Evolutionary conservation across 2,888 invertebrate genomes (phyloP).

Genomic region (Zhuqinia jingwanae): DNA sequence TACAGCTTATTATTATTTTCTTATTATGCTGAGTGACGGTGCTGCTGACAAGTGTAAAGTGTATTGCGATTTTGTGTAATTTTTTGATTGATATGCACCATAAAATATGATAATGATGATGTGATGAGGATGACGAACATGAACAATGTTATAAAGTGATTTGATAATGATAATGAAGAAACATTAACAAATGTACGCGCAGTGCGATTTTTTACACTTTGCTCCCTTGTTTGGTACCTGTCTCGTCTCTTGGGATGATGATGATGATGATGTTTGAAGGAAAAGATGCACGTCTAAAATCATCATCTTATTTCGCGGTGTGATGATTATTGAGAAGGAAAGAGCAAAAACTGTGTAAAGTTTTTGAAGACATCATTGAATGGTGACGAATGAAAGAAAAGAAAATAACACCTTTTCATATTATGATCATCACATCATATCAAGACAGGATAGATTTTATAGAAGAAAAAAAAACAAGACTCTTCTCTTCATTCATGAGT

Average conservation of each 20-base stretch:
- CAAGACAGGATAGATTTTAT: conserved; percentile 22
- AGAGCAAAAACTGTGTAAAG: too few species aligned
- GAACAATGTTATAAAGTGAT: conserved; percentile 42
- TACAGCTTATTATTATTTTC: conserved; percentile 6
- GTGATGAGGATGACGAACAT: conserved; percentile 43
- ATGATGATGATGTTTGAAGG: not conserved
- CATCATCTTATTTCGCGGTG: too few species aligned
- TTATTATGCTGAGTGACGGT: not conserved
- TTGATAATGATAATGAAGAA: conserved; percentile 47
- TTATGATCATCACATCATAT: conserved; percentile 35
- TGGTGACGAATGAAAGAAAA: conserved; percentile 28
- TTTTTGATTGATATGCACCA: conserved; percentile 55
- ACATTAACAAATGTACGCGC: conserved; percentile 27
- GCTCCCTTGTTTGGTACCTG: conserved; percentile 37
- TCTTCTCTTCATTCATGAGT: not conserved
- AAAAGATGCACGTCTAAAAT: not conserved
- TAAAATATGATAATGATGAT: conserved; percentile 48
- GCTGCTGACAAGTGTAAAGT: conserved; percentile 18
- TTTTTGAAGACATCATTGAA: conserved; percentile 34
- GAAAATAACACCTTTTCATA: conserved; percentile 64
- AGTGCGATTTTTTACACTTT: conserved; percentile 51
- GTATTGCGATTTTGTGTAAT: not conserved
- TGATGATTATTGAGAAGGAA: not conserved
- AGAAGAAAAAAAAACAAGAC: too few species aligned
- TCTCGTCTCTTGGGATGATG: conserved; percentile 3